Base-by-base conservation (phyloP, 1,140 invertebrate genomes). In the Melipona quadrifasciata region DNA sequence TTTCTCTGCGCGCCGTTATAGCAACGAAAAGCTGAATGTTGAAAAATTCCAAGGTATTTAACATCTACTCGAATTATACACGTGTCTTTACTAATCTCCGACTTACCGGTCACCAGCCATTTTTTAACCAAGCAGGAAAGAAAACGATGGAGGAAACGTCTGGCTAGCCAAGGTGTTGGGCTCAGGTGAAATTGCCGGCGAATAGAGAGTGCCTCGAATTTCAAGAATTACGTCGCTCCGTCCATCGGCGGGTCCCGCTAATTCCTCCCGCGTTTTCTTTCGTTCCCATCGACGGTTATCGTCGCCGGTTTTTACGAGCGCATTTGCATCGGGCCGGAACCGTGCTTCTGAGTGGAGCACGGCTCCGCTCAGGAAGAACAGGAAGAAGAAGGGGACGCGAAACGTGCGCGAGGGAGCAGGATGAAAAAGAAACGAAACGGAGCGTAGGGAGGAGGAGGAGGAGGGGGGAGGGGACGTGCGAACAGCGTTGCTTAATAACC, bases 401-500 rank as follows among this genome's bases (percentile, higher is more conserved):
- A 84, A 77, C 86, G 80, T 87, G 65, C 76, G 68, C 71, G 76
- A 64, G 67, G 10, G 64, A 79, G 31, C 86, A 80, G 67, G 80
- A 84, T 31, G 79, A 84, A 89, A 73, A 86, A 83, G 64, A 75
- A 80, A 31, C 39, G 73, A 64, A 78, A 82, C 24, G 17, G 71
- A 80, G 31, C 39, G 73, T 39, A 71, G 75, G 17, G 12, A n/a
- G 11, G 19, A 47, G 11, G 4, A 8, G 17, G 31, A 58, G 77
- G 88, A 71, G 72, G 86, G 89, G 76, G 76, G 86, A 31, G 75
- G 70, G 89, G 90, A 92, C 91, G 92, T 92, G 93, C 91, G 92
- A 93, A 91, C 91, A 88, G 77, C 84, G 91, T 92, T 93, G 92
- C 91, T 93, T 93, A 93, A 93, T 93, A 93, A 94, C 86, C 91